Percentiles rank a stretch among this genome's conserved stretches.
Evolutionary conservation across 2,113 vertebrate genomes (phyloP).

Genomic region (Procavia capensis): DNA sequence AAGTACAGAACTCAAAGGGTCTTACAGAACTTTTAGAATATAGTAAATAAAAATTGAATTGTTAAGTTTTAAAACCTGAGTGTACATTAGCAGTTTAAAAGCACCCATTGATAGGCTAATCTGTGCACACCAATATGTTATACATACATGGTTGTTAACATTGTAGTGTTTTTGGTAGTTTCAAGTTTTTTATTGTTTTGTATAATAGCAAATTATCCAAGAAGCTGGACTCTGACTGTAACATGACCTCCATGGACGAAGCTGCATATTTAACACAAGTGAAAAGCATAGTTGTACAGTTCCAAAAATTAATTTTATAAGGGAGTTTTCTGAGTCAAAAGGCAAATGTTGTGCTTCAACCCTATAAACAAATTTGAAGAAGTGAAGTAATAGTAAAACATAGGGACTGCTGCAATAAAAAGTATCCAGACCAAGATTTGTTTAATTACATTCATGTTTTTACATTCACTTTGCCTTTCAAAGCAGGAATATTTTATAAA

Average conservation of each 20-base stretch:
- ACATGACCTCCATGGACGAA: conserved; percentile 61
- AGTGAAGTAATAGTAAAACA: conserved; percentile 59
- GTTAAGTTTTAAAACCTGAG: conserved; percentile 48
- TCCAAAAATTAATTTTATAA: conserved; percentile 64
- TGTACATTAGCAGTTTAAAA: conserved; percentile 50
- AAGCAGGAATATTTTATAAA: conserved; percentile 67
- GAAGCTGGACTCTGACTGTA: conserved; percentile 61
- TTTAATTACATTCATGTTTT: conserved; percentile 63
- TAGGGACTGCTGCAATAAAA: conserved; percentile 59
- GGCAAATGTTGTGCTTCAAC: conserved; percentile 55
- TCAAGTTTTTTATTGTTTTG: conserved; percentile 62
- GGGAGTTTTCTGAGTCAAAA: conserved; percentile 65
- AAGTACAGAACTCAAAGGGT: conserved; percentile 72
- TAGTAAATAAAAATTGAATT: conserved; percentile 43
- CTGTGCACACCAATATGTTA: conserved; percentile 3
- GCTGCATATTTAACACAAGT: conserved; percentile 77
- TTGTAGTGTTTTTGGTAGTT: conserved; percentile 50
- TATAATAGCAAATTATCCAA: conserved; percentile 63
- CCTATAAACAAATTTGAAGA: conserved; percentile 54
- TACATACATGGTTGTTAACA: conserved; percentile 40
- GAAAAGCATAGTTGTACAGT: conserved; percentile 82
- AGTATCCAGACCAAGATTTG: conserved; percentile 46
- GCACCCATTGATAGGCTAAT: conserved; percentile 31
- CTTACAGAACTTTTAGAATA: conserved; percentile 46
- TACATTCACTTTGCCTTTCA: conserved; percentile 77